phyloP scores from a whole-genome alignment of 1,140 invertebrate species.

The Drosophila seguyi region DNA sequence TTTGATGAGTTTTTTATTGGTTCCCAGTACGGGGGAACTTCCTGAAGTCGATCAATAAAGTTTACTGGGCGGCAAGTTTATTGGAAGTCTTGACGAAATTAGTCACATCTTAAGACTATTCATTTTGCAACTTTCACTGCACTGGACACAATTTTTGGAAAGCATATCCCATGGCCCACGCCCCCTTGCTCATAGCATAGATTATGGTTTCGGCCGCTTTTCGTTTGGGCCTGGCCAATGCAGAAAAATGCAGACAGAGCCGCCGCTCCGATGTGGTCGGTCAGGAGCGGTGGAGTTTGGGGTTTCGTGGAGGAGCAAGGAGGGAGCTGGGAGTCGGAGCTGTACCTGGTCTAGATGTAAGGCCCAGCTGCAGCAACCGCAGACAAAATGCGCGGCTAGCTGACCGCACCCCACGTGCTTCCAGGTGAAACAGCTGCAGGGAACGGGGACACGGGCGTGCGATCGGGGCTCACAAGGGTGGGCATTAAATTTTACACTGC shows the following conservation, averaged over 20 bases:
- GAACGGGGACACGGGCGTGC: constrained; percentile 2
- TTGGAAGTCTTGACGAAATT: constrained; percentile 48
- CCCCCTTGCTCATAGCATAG: constrained; percentile 57
- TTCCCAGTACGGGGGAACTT: neutral
- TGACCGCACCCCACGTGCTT: constrained; percentile 79
- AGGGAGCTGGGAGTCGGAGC: neutral
- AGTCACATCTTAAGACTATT: constrained; percentile 35
- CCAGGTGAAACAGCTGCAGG: constrained; percentile 30
- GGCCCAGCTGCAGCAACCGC: constrained; percentile 61
- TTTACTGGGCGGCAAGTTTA: constrained; percentile 12
- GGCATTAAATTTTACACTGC: constrained; percentile 64
- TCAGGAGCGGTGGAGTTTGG: constrained; percentile 7
- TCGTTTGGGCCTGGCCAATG: constrained; percentile 49
- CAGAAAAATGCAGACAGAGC: constrained; percentile 55
- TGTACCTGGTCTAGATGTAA: constrained; percentile 56
- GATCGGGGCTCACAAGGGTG: constrained; percentile 31
- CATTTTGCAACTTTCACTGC: constrained; percentile 47
- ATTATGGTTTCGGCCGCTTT: constrained; percentile 55
- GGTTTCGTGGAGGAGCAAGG: neutral
- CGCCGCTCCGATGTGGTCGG: neutral
- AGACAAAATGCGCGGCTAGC: constrained; percentile 51
- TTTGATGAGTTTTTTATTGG: constrained; percentile 16
- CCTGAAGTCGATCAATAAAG: constrained; percentile 22
- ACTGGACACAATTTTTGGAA: constrained; percentile 51
- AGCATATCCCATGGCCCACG: constrained; percentile 65